Evolutionary conservation across 2,797 vertebrate species (phyloP), one percentile per base, ranked within the genome.

Genomic region (Melanotaenia trifasciata): DNA sequence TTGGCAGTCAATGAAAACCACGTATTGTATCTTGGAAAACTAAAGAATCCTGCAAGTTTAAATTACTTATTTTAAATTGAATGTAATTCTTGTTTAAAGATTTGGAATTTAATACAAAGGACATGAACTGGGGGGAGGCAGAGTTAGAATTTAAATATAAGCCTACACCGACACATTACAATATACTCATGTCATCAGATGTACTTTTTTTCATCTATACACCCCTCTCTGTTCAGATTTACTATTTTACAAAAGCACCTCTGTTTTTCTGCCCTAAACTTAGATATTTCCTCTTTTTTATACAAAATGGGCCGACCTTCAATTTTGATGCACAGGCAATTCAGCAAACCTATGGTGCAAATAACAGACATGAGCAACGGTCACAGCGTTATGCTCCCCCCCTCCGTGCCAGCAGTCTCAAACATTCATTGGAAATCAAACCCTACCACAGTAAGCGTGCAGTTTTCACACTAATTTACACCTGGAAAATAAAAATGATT

Each of bases 401-500:
- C 45, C n/a, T 60, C 71, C 28, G 28, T 30, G 61, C 70, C 77
- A 70, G 61, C 80, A 68, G 72, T 84, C 81, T 84, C 76, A 70
- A 45, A 65, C 43, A 50, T 58, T 84, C 70, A 88, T 63, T 82
- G 87, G 64, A 87, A 86, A 83, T 70, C 78, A 38, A 83, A 64
- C 13, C 26, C 38, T 32, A 40, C 67, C 62, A 72, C 66, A 76
- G 70, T 64, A 61, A 74, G 80, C 57, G 67, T 67, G 71, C 38
- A 24, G 76, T 76, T 79, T 87, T 89, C 89, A 90, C 85, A 90
- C 86, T 81, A 83, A 92, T 90, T 93, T 90, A 85, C 82, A 91
- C 90, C 92, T 90, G 89, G 83, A 90, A 87, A 91, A 88, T 89
- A 86, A 89, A 90, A 89, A 82, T 84, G 82, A 92, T 90, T 85